Evolutionary conservation across 2,113 vertebrate genomes (phyloP).

Genomic region (Manacus vitellinus): DNA sequence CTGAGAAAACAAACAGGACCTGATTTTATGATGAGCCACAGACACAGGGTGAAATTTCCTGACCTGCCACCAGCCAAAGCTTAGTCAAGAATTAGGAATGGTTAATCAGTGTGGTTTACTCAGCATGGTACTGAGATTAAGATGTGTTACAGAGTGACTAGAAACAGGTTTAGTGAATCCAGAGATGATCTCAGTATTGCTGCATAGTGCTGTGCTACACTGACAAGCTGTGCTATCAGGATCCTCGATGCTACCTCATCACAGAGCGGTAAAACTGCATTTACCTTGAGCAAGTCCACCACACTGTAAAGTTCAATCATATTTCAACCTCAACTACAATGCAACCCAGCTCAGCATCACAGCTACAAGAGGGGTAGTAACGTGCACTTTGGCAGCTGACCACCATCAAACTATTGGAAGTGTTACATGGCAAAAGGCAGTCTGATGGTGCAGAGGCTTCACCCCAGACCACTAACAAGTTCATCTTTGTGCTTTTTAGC

Average conservation of each 20-base stretch:
- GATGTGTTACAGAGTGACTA: neutral
- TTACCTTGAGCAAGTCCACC: neutral
- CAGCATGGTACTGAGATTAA: neutral
- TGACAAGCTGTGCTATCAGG: neutral
- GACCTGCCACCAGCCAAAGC: neutral
- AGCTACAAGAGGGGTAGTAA: neutral
- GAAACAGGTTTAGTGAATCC: neutral
- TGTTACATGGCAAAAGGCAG: neutral
- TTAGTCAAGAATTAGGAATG: neutral
- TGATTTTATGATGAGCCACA: neutral
- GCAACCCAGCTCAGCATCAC: neutral
- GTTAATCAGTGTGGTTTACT: neutral
- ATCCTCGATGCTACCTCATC: neutral
- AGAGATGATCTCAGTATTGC: neutral
- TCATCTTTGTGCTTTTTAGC: neutral
- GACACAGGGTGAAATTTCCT: neutral
- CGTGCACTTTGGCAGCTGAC: neutral
- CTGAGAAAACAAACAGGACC: neutral
- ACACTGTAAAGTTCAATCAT: neutral
- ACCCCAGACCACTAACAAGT: neutral
- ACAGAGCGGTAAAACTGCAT: accelerated
- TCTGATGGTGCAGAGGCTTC: neutral
- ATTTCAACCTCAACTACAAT: neutral
- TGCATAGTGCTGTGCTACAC: accelerated
- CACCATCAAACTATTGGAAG: neutral